These are phyloP conservation scores for Leptinotarsa rubiginosa DNA, from an alignment of 2,888 invertebrate species.

Conservation along the genomic window DNA sequence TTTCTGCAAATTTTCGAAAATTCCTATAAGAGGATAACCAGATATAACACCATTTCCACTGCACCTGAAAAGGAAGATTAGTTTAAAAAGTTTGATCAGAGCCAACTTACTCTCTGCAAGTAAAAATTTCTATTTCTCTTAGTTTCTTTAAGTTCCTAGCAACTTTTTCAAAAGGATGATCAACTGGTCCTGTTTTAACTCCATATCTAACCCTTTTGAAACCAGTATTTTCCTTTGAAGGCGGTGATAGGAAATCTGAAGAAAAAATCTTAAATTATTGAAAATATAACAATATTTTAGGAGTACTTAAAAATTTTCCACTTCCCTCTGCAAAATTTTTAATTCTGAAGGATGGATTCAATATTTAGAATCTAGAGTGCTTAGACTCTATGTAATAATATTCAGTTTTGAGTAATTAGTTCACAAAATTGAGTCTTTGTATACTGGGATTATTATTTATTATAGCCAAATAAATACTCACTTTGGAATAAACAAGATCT, in stretches of 20 bases:
- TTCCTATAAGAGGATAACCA: conserved; percentile 29
- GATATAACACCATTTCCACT: conserved; percentile 23
- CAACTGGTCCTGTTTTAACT: conserved; percentile 17
- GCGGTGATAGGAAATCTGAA: neutral
- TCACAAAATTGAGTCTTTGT: too few relatives aligned
- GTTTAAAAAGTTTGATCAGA: neutral
- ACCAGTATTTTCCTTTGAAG: conserved; percentile 15
- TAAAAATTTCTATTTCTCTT: conserved; percentile 33
- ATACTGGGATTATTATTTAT: too few relatives aligned
- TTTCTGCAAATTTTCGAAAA: conserved; percentile 31
- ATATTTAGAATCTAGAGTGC: too few relatives aligned
- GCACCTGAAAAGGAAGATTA: conserved; percentile 29
- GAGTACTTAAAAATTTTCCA: too few relatives aligned
- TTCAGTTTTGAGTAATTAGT: too few relatives aligned
- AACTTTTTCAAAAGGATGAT: conserved; percentile 36
- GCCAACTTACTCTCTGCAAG: conserved; percentile 27
- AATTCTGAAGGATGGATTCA: too few relatives aligned
- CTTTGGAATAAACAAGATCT: conserved; percentile 50
- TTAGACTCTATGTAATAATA: too few relatives aligned
- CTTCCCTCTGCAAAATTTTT: too few relatives aligned
- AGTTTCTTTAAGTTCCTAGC: conserved; percentile 32
- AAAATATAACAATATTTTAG: neutral
- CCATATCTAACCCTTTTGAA: conserved; percentile 34
- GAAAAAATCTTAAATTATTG: neutral
- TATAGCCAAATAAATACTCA: conserved; percentile 20